Conservation (phyloP, 2,113 vertebrate genomes). For the Conger conger region DNA sequence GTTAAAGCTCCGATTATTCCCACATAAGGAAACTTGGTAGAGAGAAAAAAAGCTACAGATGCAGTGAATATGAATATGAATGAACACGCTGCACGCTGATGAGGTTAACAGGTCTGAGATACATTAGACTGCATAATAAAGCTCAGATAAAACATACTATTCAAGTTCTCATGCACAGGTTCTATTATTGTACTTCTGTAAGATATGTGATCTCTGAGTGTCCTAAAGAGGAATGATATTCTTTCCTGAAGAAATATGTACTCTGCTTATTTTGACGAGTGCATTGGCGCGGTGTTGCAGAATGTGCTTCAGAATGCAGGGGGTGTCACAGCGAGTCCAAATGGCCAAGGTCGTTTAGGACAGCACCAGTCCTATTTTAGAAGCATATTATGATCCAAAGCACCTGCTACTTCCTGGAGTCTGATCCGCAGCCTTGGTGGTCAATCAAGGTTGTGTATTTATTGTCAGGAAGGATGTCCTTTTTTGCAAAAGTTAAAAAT, state of each 20-base stretch:
- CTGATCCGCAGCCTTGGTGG: slow-evolving; percentile 9
- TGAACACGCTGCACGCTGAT: background rate
- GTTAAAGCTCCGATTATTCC: background rate
- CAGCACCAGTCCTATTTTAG: slow-evolving; percentile 19
- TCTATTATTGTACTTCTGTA: slow-evolving; percentile 37
- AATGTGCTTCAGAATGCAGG: slow-evolving; percentile 22
- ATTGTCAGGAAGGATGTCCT: background rate
- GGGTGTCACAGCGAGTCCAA: background rate
- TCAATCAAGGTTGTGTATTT: slow-evolving; percentile 30
- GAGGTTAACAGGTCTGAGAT: background rate
- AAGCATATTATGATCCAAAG: slow-evolving; percentile 22
- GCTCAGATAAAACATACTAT: background rate
- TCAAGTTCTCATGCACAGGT: background rate
- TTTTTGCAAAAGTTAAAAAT: background rate
- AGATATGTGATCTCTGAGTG: slow-evolving; percentile 12
- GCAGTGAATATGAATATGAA: background rate
- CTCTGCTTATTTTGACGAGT: slow-evolving; percentile 18
- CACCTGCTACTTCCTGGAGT: slow-evolving; percentile 24
- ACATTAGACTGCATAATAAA: background rate
- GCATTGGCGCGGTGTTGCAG: slow-evolving; percentile 19
- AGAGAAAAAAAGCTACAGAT: background rate
- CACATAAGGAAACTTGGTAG: background rate
- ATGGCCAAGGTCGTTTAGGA: slow-evolving; percentile 15
- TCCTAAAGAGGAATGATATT: slow-evolving; percentile 15
- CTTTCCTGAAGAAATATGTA: slow-evolving; percentile 14